Evolutionary conservation across 2,797 vertebrate species (phyloP).

Genomic region (Danio jaintianensis): DNA sequence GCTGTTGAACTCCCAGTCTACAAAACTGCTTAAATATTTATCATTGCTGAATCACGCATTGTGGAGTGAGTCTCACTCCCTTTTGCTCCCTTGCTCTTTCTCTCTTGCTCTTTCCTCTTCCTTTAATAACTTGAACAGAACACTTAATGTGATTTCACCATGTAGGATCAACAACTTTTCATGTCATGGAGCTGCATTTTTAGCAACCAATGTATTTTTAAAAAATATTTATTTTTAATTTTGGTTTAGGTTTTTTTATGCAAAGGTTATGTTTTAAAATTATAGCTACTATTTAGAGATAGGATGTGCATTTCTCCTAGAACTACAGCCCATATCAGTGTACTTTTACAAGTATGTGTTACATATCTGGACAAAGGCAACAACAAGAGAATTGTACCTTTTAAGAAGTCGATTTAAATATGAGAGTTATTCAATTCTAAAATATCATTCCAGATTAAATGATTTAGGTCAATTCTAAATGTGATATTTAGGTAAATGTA

Average conservation of each 20-base stretch:
- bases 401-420: background rate
- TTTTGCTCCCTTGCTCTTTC: slow-evolving; percentile 26
- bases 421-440: background rate
- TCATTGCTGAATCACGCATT: slow-evolving; percentile 74
- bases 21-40: slow-evolving; percentile 72
- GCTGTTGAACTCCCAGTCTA: slow-evolving; percentile 50
- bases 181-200: background rate
- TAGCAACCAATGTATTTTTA: background rate
- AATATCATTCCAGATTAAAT: background rate
- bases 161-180: background rate
- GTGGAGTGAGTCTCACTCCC: slow-evolving; percentile 28
- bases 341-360: background rate
- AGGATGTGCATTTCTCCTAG: too few relatives aligned
- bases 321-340: background rate
- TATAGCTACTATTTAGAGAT: too few relatives aligned
- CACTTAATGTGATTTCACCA: background rate
- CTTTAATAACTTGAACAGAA: slow-evolving; percentile 1
- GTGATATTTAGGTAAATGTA: too few relatives aligned
- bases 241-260: background rate
- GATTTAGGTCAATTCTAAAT: background rate
- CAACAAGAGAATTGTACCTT: background rate
- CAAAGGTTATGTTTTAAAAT: too few relatives aligned
- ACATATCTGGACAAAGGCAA: background rate
- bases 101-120: slow-evolving; percentile 13
- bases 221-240: too few relatives aligned